A percentile compares a stretch with the other conserved stretches of the same genome.
Conservation (phyloP, 1,140 invertebrate species). For the Neotoxoptera formosana region DNA sequence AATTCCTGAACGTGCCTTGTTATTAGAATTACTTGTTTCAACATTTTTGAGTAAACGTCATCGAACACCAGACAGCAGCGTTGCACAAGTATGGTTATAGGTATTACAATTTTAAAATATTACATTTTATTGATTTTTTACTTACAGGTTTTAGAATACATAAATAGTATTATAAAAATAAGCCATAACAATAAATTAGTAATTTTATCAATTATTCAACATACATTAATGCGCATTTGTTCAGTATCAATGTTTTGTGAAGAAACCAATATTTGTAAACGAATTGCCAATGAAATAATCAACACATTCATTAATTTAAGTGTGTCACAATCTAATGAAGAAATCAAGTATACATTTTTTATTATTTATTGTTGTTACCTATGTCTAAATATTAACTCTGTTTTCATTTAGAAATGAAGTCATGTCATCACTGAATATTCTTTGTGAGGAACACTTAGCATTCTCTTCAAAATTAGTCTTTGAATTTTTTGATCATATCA, state of each 20-base stretch:
- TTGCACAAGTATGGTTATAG: conserved; percentile 18
- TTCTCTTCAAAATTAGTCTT: conserved; percentile 51
- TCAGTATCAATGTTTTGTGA: conserved; percentile 46
- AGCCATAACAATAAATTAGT: not conserved
- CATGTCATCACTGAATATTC: conserved; percentile 5
- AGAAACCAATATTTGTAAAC: conserved; percentile 45
- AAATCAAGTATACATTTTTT: conserved; percentile 29
- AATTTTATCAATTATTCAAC: conserved; percentile 41
- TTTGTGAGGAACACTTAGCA: conserved; percentile 50
- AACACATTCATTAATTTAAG: not conserved
- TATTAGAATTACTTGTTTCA: conserved; percentile 53
- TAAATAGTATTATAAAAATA: conserved; percentile 38
- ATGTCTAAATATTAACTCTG: not conserved
- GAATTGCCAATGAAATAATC: conserved; percentile 31
- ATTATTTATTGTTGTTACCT: not conserved
- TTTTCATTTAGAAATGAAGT: conserved; percentile 40
- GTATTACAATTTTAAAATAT: not conserved
- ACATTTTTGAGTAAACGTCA: conserved; percentile 45
- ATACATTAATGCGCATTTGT: conserved; percentile 43
- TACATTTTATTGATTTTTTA: not conserved
- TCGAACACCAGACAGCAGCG: conserved; percentile 43
- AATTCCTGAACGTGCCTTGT: conserved; percentile 35
- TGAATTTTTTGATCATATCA: conserved; percentile 40
- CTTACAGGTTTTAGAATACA: conserved; percentile 29
- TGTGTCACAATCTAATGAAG: not conserved